Percentiles rank a stretch among this genome's conserved stretches.
Evolutionary conservation across 2,888 invertebrate species (phyloP).

Genomic region (Plusia festucae): DNA sequence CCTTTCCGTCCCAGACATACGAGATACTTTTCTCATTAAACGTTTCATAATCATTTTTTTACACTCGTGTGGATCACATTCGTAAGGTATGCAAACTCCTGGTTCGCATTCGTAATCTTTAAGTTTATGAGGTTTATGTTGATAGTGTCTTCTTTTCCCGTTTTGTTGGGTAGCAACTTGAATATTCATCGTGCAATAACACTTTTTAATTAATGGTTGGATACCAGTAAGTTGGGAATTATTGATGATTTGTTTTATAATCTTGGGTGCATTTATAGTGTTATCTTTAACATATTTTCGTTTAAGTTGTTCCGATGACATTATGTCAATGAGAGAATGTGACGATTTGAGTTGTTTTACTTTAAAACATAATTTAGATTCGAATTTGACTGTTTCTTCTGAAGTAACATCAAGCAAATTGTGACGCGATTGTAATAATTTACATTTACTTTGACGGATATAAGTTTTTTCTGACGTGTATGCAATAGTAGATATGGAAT

Average conservation of each 20-base stretch:
- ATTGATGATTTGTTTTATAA: background rate
- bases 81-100: slow-evolving; percentile 59
- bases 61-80: slow-evolving; percentile 63
- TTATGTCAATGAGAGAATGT: slow-evolving; percentile 14
- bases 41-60: slow-evolving; percentile 63
- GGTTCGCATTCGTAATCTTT: slow-evolving; percentile 65
- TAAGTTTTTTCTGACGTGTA: slow-evolving; percentile 24
- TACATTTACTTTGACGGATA: slow-evolving; percentile 18
- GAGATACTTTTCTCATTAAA: slow-evolving; percentile 54
- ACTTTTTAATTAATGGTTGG: slow-evolving; percentile 45
- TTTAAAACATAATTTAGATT: slow-evolving; percentile 36
- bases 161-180: slow-evolving; percentile 50
- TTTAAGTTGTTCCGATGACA: slow-evolving; percentile 5
- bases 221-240: slow-evolving; percentile 41
- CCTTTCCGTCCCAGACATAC: slow-evolving; percentile 52
- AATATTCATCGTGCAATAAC: slow-evolving; percentile 66
- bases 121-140: slow-evolving; percentile 30
- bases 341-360: slow-evolving; percentile 18
- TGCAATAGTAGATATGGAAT: slow-evolving; percentile 34
- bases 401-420: slow-evolving; percentile 14
- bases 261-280: slow-evolving; percentile 1
- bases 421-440: slow-evolving; percentile 15
- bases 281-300: slow-evolving; percentile 17
- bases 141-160: slow-evolving; percentile 8
- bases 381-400: slow-evolving; percentile 23